These are phyloP conservation scores for Eristalis arbustorum DNA, from an alignment of 2,888 invertebrate species.

Conservation along the genomic window DNA sequence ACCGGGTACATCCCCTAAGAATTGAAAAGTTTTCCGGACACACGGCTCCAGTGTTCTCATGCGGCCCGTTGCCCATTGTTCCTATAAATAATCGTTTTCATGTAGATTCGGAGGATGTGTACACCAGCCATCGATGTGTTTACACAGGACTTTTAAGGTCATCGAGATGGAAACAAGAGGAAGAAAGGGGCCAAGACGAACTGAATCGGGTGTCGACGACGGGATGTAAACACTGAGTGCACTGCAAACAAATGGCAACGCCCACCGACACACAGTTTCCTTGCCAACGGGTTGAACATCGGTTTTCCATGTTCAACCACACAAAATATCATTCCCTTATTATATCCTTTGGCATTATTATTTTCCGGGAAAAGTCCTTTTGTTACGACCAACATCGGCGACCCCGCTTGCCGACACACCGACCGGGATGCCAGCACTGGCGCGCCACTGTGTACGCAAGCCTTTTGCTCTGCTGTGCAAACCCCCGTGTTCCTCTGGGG, in stretches of 20 bases:
- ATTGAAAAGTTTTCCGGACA: constrained; percentile 55
- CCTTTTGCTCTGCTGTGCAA: constrained; percentile 28
- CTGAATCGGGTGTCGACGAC: constrained; percentile 44
- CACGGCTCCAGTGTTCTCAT: constrained; percentile 48
- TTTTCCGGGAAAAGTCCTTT: constrained; percentile 34
- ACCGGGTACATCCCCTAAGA: constrained; percentile 39
- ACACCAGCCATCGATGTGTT: constrained; percentile 42
- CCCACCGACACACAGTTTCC: constrained; percentile 52
- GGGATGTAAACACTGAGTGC: constrained; percentile 51
- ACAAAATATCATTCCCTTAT: constrained; percentile 65
- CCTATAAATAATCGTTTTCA: constrained; percentile 55
- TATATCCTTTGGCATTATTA: constrained; percentile 60
- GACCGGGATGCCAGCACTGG: not conserved
- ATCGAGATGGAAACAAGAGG: constrained; percentile 8
- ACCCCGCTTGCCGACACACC: too few relatives aligned
- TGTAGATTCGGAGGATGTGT: constrained; percentile 37
- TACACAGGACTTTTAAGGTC: constrained; percentile 47
- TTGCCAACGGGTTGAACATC: constrained; percentile 66
- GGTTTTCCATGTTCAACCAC: constrained; percentile 62
- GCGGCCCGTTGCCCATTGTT: constrained; percentile 35
- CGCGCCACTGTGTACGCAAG: constrained; percentile 18
- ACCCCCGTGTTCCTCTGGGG: constrained; percentile 18
- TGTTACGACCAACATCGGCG: constrained; percentile 14
- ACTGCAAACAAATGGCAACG: constrained; percentile 42
- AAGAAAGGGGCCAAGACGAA: not conserved